phyloP scores from a whole-genome alignment of 2,888 invertebrate genomes.

The Callinectes sapidus region DNA sequence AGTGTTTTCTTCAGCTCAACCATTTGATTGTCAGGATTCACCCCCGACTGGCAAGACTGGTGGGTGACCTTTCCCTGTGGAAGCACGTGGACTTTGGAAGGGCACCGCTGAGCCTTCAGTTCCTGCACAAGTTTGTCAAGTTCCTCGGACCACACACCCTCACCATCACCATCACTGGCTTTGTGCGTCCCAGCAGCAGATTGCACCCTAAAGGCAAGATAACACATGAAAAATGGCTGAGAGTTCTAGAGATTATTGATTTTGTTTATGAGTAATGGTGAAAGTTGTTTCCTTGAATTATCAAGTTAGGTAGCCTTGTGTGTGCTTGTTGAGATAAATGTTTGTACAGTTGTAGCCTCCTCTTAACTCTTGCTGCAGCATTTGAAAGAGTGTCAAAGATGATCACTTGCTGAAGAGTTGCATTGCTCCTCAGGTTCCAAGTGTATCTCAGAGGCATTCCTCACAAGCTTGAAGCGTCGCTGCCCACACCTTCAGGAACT shows the following conservation, averaged over 20 bases:
- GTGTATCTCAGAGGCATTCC: constrained; percentile 64
- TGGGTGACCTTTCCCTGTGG: constrained; percentile 61
- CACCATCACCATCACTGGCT: constrained; percentile 61
- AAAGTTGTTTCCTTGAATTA: too few relatives aligned
- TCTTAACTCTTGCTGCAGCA: background rate
- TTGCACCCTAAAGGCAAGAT: constrained; percentile 60
- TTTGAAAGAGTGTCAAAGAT: background rate
- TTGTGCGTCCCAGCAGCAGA: constrained; percentile 52
- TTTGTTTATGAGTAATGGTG: too few relatives aligned
- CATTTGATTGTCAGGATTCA: constrained; percentile 52
- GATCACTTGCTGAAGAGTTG: background rate
- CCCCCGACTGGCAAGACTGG: constrained; percentile 51
- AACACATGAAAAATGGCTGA: background rate
- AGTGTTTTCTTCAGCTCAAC: background rate
- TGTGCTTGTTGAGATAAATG: too few relatives aligned
- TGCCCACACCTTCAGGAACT: constrained; percentile 65
- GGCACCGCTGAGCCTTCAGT: constrained; percentile 60
- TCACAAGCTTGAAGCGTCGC: constrained; percentile 63
- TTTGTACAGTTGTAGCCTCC: too few relatives aligned
- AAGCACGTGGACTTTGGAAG: constrained; percentile 62
- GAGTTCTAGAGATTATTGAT: too few relatives aligned
- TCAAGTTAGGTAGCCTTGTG: too few relatives aligned
- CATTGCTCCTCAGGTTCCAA: constrained; percentile 39
- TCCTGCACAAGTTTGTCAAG: constrained; percentile 62
- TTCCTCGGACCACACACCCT: constrained; percentile 60